These are phyloP conservation scores for Chironomus tentans DNA, from an alignment of 2,888 invertebrate species.

Conservation along the genomic window DNA sequence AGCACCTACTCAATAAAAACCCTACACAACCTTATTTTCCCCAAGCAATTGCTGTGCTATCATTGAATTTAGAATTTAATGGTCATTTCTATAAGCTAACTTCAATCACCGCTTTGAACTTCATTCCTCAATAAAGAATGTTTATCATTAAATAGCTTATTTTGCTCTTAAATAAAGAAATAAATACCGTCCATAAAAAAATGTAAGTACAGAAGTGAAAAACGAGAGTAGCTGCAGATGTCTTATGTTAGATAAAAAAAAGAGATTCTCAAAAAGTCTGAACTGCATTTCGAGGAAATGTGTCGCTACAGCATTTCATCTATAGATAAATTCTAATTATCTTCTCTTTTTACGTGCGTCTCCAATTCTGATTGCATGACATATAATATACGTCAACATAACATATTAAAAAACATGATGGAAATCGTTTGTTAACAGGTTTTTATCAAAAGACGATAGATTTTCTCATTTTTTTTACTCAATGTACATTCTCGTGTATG, in stretches of 20 bases:
- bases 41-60: no score
- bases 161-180: no score
- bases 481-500: not conserved
- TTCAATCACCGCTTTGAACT: constrained; percentile 7
- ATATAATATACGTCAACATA: not conserved
- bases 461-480: not conserved
- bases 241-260: not conserved
- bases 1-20: no score
- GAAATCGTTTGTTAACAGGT: not conserved
- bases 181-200: no score
- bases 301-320: constrained; percentile 14
- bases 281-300: not conserved
- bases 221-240: not conserved
- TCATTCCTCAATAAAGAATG: not conserved
- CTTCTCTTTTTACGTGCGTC: not conserved
- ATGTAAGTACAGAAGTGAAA: no score
- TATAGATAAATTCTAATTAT: constrained; percentile 22
- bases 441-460: not conserved
- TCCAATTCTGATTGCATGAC: not conserved
- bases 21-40: no score
- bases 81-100: no score
- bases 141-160: no score
- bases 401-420: not conserved
- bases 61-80: no score
- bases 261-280: not conserved